These are phyloP conservation scores for Sinocyclocheilus anshuiensis DNA, from an alignment of 2,113 vertebrate species.

Conservation along the genomic window DNA sequence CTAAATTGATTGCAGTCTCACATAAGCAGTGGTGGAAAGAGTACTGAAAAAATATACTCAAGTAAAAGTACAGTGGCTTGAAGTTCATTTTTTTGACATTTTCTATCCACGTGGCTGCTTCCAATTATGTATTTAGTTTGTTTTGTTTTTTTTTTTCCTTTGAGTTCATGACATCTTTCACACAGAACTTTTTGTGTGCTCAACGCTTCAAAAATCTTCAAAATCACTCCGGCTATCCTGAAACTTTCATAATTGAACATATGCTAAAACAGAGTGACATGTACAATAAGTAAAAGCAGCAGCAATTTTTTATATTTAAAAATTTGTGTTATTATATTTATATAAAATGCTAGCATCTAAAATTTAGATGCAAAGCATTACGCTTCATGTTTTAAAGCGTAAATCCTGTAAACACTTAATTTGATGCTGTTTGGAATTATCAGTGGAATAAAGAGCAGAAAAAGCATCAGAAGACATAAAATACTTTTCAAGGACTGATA, in stretches of 20 bases:
- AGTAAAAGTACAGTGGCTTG: no score
- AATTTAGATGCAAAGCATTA: background rate
- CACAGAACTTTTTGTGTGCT: background rate
- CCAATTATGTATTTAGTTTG: background rate
- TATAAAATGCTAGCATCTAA: background rate
- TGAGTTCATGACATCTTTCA: conserved; percentile 1
- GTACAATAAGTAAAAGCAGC: background rate
- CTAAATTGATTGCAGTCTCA: background rate
- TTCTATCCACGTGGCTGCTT: background rate
- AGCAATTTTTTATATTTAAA: background rate
- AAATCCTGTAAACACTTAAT: conserved; percentile 44
- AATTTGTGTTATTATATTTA: background rate
- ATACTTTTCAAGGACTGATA: conserved; percentile 84
- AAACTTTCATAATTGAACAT: background rate
- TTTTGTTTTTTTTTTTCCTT: background rate
- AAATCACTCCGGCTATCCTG: background rate
- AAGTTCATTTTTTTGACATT: background rate
- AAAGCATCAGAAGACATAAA: conserved; percentile 32
- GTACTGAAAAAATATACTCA: no score
- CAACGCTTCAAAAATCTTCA: background rate
- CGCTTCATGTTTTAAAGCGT: background rate
- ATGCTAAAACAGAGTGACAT: background rate
- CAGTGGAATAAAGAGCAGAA: background rate
- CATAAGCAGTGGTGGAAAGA: no score
- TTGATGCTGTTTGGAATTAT: conserved; percentile 32